Base-by-base conservation (phyloP, 2,888 invertebrate species). In the Muschampia plurimacula region DNA sequence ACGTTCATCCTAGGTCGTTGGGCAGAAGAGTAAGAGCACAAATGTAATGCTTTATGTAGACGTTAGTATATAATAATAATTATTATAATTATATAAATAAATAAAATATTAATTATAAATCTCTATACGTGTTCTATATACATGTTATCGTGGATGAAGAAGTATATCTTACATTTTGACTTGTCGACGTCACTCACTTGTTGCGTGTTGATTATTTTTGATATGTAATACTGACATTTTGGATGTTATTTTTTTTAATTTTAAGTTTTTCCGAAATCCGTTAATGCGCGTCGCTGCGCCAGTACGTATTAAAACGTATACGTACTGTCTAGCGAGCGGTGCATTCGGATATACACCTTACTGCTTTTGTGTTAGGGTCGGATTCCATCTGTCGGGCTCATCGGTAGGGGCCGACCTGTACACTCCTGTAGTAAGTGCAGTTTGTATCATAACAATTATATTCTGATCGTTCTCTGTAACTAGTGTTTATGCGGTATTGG, bases 11-110 rank as follows among this genome's bases (percentile, higher is more conserved):
- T 46, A 22, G 55, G 4, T 15, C 49, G 60, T 41, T 28, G 55
- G 32, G 28, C 62, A 32, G 62, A 36, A 28, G 65, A 41, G 60
- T 12, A 52, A 67, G 28, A 46, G 72, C 72, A 72, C 72, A 72
- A 72, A 67, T 72, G 72, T 72, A 90, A 90, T 89, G 92, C 92
- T 92, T 92, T 90, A 91, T 89, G 88, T 92, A 92, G 89, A 83
- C 80, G 83, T 89, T 92, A 90, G 88, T 87, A 85, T 89, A 89
- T 84, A 78, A 84, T 87, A 87, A 83, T 80, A 78, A 81, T 22
- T 22, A 22, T 22, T 22, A 77, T 77, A 78, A 81, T 82, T 78
- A 77, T 78, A 78, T 80, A 81, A 80, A 69, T 75, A 69, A 74
- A 71, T 67, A 2, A 62, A 62, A 52, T 67, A 74, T 73, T 64